A percentile compares a stretch with the other conserved stretches of the same genome.
Conservation (phyloP, 2,888 invertebrate genomes). For the Agriopis marginaria region DNA sequence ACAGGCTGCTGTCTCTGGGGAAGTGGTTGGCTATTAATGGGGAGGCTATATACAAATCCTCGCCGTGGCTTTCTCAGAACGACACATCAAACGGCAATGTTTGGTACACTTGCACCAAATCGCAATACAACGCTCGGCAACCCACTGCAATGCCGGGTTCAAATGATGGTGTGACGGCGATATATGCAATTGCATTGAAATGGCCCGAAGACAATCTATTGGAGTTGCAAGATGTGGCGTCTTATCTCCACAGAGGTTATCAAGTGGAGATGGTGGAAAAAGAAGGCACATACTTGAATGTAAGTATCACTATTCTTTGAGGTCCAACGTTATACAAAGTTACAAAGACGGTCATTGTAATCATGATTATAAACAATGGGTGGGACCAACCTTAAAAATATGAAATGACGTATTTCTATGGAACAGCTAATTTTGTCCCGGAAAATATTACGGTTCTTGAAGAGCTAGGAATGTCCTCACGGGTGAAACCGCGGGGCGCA, state of each 20-base stretch:
- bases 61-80: constrained; percentile 94
- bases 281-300: constrained; percentile 55
- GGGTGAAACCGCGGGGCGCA: too few relatives aligned
- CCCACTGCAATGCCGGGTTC: constrained; percentile 56
- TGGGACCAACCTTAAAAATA: too few relatives aligned
- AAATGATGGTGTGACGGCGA: constrained; percentile 57
- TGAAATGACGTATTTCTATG: too few relatives aligned
- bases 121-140: constrained; percentile 53
- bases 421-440: too few relatives aligned
- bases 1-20: constrained; percentile 92
- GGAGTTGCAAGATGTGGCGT: constrained; percentile 55
- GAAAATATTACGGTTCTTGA: too few relatives aligned
- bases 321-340: too few relatives aligned
- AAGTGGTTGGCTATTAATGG: constrained; percentile 94
- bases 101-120: constrained; percentile 89
- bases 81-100: constrained; percentile 90
- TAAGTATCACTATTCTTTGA: constrained; percentile 50
- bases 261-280: constrained; percentile 65
- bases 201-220: constrained; percentile 89
- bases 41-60: constrained; percentile 93
- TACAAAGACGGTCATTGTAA: too few relatives aligned
- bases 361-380: too few relatives aligned
- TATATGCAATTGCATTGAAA: constrained; percentile 90
- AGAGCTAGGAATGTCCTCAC: too few relatives aligned
- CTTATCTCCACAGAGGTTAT: constrained; percentile 59